Percentiles rank a stretch among this genome's conserved stretches.
Conservation (phyloP, 2,797 vertebrate species). For the Choloepus didactylus region DNA sequence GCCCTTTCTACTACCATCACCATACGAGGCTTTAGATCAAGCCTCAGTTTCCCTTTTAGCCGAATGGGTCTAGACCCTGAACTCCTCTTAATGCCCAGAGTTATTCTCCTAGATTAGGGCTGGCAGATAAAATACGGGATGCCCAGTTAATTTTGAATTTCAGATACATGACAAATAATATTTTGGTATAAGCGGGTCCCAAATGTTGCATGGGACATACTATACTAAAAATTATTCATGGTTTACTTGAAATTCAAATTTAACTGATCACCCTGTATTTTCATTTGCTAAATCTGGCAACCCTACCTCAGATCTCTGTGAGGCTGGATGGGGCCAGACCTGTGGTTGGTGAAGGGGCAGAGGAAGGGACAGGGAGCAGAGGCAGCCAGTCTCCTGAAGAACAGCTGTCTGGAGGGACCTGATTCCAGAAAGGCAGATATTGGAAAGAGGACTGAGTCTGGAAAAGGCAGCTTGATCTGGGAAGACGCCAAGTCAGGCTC, state of each 20-base stretch:
- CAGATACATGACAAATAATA: constrained; percentile 4
- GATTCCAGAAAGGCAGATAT: not conserved
- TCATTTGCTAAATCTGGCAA: constrained; percentile 1
- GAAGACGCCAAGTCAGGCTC: constrained; percentile 46
- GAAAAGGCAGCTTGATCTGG: not conserved
- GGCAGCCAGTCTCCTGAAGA: not conserved
- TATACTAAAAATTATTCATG: not conserved
- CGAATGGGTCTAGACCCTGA: not conserved
- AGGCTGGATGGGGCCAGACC: not conserved
- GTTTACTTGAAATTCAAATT: constrained; percentile 36
- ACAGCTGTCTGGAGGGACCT: not conserved
- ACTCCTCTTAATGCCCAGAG: not conserved
- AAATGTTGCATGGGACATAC: not conserved
- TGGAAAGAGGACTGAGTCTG: not conserved
- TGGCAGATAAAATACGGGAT: constrained; percentile 33
- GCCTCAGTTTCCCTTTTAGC: not conserved
- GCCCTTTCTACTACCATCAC: not conserved
- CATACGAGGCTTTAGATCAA: not conserved
- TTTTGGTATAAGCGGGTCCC: constrained; percentile 4
- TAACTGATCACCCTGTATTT: constrained; percentile 11
- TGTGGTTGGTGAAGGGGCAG: not conserved
- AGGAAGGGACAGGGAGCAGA: not conserved
- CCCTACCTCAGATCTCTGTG: not conserved
- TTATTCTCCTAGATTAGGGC: constrained; percentile 1
- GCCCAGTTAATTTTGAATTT: constrained; percentile 26